Evolutionary conservation across 2,888 invertebrate species (phyloP), one percentile per base, ranked within the genome.

Genomic region (Iphiclides podalirius): DNA sequence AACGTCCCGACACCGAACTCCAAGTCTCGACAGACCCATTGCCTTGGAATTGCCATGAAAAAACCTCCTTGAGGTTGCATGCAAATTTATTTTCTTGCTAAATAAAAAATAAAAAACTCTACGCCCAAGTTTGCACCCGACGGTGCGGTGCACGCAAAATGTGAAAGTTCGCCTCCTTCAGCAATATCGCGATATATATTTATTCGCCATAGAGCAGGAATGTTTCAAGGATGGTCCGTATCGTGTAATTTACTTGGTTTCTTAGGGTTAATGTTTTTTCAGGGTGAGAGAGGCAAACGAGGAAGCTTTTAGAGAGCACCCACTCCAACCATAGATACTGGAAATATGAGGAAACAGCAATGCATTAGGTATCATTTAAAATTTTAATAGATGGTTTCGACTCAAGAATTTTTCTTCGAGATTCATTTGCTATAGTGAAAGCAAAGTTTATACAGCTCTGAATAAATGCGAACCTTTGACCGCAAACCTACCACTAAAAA

Each of bases 121-220:
- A 40, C 35, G 44, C 28, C 17, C 51, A 62, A 66, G 60, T 66
- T 67, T 53, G 51, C 60, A 44, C 60, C 40, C 45, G 51, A 59
- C 59, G 56, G 55, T 59, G 61, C 59, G 54, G 58, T 61, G 67
- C 67, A 75, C 67, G 71, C 67, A 67, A 72, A 72, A 77, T 64
- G 67, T 63, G 62, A 78, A 83, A 83, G 70, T 83, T 84, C 60
- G 55, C 72, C 79, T 73, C 70, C 79, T 74, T 77, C 67, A 59
- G 73, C 67, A 63, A 80, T 75, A 82, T 78, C 63, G 70, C 68
- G 70, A 74, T 74, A 78, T 72, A 69, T 74, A 52, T 48, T 46
- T 52, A 64, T 58, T 52, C 42, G 39, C n/a, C 65, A 57, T 60
- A 77, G 70, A 77, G 16, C 54, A 64, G 48, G 9, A 23, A 12